phyloP scores from a whole-genome alignment of 1,140 invertebrate genomes.

The Vanessa tameamea region DNA sequence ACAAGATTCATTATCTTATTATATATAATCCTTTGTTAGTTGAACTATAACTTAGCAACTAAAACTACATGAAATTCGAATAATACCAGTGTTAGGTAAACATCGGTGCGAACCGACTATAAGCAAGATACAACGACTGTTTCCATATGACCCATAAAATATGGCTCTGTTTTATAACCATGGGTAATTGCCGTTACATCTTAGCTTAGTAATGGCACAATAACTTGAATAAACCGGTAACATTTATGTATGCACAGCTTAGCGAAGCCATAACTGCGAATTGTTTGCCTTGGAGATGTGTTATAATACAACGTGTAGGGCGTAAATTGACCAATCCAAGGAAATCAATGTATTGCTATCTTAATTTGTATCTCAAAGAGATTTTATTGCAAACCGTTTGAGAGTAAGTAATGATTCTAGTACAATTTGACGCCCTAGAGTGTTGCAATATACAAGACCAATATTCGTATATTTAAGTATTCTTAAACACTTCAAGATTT shows the following conservation, averaged over 20 bases:
- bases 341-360: too few relatives aligned
- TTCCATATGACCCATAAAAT: neutral
- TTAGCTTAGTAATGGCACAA: constrained; percentile 23
- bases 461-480: too few relatives aligned
- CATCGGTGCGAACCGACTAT: neutral
- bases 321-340: too few relatives aligned
- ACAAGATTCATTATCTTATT: constrained; percentile 27
- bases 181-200: neutral
- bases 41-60: constrained; percentile 20
- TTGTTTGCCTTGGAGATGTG: neutral
- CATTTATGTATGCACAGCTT: constrained; percentile 6
- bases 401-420: too few relatives aligned
- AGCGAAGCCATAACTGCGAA: neutral
- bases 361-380: too few relatives aligned
- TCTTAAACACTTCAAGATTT: neutral
- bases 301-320: neutral
- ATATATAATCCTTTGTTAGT: constrained; percentile 21
- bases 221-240: constrained; percentile 3
- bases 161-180: neutral
- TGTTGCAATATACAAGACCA: too few relatives aligned
- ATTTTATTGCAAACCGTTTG: too few relatives aligned
- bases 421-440: too few relatives aligned
- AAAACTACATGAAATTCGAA: constrained; percentile 35
- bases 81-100: constrained; percentile 21
- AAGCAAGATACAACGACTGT: neutral